phyloP scores from a whole-genome alignment of 2,113 vertebrate species.

The Petrocephalus zakoni region DNA sequence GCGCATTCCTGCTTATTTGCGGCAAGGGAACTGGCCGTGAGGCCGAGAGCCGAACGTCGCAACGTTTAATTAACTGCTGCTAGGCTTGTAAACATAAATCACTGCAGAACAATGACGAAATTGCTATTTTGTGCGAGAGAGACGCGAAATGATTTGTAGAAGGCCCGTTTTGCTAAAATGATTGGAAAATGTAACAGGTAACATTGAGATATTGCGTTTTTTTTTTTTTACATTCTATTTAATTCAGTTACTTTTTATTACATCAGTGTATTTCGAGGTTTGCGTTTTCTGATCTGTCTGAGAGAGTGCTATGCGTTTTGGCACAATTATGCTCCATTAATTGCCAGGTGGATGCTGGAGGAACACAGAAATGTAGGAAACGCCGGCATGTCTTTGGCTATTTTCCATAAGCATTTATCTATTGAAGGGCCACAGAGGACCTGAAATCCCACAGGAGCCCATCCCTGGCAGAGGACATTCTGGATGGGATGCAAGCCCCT shows the following conservation, averaged over 20 bases:
- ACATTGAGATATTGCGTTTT: background rate
- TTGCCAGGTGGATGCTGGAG: background rate
- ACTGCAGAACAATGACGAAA: background rate
- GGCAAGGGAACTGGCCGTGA: background rate
- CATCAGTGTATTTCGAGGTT: background rate
- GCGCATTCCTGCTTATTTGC: background rate
- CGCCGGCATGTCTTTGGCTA: background rate
- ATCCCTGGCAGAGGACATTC: background rate
- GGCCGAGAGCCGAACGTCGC: background rate
- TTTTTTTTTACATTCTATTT: background rate
- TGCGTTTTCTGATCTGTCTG: background rate
- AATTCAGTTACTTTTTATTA: background rate
- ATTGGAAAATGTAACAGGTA: background rate
- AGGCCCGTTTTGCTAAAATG: background rate
- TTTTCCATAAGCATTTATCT: background rate
- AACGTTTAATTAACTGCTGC: background rate
- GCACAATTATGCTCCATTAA: background rate
- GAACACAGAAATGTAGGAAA: background rate
- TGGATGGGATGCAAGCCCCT: background rate
- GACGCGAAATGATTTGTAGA: background rate
- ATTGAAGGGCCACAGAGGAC: background rate
- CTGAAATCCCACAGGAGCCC: background rate
- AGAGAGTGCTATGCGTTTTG: background rate
- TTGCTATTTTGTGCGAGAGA: background rate
- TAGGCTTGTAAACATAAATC: background rate